phyloP scores from a whole-genome alignment of 92 coral and sea anemone species.

The Umimayanthus chanpuru region DNA sequence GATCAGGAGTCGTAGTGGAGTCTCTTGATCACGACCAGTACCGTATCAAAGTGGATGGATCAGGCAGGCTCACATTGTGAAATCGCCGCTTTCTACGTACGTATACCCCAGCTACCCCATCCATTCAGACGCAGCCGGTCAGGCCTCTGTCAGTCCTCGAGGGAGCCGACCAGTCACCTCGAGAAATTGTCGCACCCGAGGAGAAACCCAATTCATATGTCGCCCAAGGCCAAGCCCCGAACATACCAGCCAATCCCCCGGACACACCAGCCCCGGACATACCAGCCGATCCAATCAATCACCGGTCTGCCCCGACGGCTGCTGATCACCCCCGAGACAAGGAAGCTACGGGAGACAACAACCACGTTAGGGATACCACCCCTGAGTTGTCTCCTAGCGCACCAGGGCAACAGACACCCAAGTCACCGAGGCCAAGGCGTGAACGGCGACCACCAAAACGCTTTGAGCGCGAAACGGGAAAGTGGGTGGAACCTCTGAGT shows the following conservation, averaged over 20 bases:
- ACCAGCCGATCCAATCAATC: constrained; percentile 11
- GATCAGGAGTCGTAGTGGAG: too few relatives aligned
- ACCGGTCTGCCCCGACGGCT: constrained; percentile 15
- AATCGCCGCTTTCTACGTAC: constrained; percentile 42
- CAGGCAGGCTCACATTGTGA: constrained; percentile 57
- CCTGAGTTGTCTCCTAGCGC: constrained; percentile 14
- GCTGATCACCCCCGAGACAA: constrained; percentile 27
- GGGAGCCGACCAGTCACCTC: too few relatives aligned
- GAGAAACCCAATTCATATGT: too few relatives aligned
- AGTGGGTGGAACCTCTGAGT: constrained; percentile 5
- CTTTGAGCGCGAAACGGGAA: constrained; percentile 5
- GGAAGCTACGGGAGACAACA: constrained; percentile 24
- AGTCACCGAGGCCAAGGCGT: too few relatives aligned
- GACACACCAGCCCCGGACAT: constrained; percentile 22
- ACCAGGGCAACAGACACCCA: too few relatives aligned
- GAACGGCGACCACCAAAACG: too few relatives aligned
- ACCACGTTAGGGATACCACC: constrained; percentile 18
- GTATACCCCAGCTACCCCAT: too few relatives aligned
- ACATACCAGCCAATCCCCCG: background rate
- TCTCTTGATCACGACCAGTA: too few relatives aligned
- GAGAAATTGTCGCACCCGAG: constrained; percentile 17
- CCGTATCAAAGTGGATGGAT: too few relatives aligned
- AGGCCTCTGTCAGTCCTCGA: too few relatives aligned
- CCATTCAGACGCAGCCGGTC: too few relatives aligned
- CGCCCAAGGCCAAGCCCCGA: too few relatives aligned